These are phyloP conservation scores for Polypterus senegalus DNA, from an alignment of 2,113 vertebrate species.

Conservation along the genomic window DNA sequence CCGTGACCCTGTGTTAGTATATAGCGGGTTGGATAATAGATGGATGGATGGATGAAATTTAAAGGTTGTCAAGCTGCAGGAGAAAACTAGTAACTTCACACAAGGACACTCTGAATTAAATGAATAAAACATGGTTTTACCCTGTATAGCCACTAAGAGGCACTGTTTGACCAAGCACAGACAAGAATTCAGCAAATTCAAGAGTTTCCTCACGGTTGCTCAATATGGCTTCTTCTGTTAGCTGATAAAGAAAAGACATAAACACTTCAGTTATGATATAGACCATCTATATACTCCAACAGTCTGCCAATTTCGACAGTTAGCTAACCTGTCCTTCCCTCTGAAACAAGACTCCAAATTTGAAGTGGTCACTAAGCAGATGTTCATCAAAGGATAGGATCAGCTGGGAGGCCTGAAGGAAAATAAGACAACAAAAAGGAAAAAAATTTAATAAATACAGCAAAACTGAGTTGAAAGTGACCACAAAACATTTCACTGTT, in stretches of 20 bases:
- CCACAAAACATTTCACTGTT: no score
- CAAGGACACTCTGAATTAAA: no score
- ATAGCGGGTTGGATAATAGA: no score
- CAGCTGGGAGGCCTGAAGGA: conserved; percentile 46
- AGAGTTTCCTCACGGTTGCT: conserved; percentile 71
- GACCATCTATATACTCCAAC: no score
- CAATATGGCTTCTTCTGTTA: conserved; percentile 74
- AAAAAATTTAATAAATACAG: neutral
- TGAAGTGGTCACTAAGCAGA: conserved; percentile 54
- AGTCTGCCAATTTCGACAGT: neutral
- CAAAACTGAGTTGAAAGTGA: neutral
- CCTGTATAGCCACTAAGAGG: conserved; percentile 68
- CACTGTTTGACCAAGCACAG: conserved; percentile 67
- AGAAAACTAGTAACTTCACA: neutral
- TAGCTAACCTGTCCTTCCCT: conserved; percentile 44
- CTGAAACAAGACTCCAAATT: conserved; percentile 58
- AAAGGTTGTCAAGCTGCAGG: no score
- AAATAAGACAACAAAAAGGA: neutral
- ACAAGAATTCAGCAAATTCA: conserved; percentile 68
- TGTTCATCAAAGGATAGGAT: conserved; percentile 57
- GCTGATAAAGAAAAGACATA: conserved; percentile 35
- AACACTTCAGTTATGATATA: neutral
- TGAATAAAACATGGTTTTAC: conserved; percentile 30
- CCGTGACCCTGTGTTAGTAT: no score
- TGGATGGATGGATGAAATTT: no score